These are phyloP conservation scores for Spodoptera exigua DNA, from an alignment of 2,888 invertebrate genomes.

Conservation along the genomic window DNA sequence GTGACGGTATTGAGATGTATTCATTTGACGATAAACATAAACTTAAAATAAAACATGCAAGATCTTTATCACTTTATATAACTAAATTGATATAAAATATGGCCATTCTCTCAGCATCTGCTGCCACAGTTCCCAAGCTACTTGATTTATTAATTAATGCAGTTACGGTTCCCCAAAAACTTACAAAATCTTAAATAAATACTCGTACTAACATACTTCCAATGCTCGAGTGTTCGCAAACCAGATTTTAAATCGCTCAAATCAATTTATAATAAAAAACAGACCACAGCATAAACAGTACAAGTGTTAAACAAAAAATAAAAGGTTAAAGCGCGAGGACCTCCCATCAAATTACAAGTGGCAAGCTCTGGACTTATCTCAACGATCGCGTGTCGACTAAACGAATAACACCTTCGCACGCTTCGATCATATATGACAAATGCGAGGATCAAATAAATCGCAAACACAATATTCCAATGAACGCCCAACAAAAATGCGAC, in stretches of 20 bases:
- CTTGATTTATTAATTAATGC: constrained; percentile 22
- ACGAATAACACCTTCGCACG: constrained; percentile 80
- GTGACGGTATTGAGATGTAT: constrained; percentile 67
- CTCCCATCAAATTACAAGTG: constrained; percentile 83
- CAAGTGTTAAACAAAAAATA: constrained; percentile 59
- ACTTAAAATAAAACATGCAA: constrained; percentile 58
- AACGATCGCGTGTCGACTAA: constrained; percentile 82
- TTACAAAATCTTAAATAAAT: constrained; percentile 5
- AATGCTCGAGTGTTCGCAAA: constrained; percentile 21
- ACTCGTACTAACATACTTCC: constrained; percentile 2
- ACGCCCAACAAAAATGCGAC: constrained; percentile 59
- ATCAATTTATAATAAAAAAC: constrained; percentile 44
- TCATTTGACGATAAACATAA: constrained; percentile 58
- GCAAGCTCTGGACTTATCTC: constrained; percentile 77
- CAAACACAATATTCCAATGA: constrained; percentile 62
- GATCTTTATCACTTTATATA: constrained; percentile 56
- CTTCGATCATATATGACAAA: constrained; percentile 82
- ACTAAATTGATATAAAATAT: constrained; percentile 48
- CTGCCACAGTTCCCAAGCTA: constrained; percentile 15
- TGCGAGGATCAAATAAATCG: constrained; percentile 77
- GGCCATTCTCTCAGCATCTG: constrained; percentile 12
- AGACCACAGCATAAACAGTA: constrained; percentile 47
- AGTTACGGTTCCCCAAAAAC: constrained; percentile 8
- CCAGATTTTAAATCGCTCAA: constrained; percentile 28
- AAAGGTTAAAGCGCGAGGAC: constrained; percentile 69